Percentiles rank a stretch among this genome's conserved stretches.
phyloP scores from a whole-genome alignment of 2,113 vertebrate species.

The Oxyura jamaicensis region DNA sequence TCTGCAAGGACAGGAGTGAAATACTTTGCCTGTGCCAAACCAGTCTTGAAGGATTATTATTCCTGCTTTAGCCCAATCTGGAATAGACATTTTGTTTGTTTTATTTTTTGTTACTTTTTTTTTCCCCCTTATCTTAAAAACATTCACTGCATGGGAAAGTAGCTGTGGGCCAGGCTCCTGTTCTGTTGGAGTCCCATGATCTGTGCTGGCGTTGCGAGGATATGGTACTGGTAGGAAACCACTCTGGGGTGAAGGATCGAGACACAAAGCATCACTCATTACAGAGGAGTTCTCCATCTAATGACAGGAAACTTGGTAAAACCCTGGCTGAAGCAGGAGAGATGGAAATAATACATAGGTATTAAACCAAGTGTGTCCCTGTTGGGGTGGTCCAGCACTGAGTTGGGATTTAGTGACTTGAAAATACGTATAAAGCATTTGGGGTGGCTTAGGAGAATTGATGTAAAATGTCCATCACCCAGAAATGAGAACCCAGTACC shows the following conservation, averaged over 20 bases:
- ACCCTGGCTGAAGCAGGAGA: not conserved
- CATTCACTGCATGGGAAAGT: not conserved
- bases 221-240: not conserved
- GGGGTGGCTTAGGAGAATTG: not conserved
- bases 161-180: not conserved
- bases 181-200: not conserved
- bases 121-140: not conserved
- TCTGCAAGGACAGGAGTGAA: constrained; percentile 31
- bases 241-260: rapidly evolving
- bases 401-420: not conserved
- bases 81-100: constrained; percentile 25
- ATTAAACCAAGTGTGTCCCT: not conserved
- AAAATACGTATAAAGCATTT: not conserved
- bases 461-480: not conserved
- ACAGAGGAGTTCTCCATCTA: not conserved
- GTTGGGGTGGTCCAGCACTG: not conserved
- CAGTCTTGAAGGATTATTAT: constrained; percentile 48
- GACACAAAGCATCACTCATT: not conserved
- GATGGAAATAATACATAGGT: not conserved
- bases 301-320: not conserved
- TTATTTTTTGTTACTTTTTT: not conserved
- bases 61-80: constrained; percentile 7
- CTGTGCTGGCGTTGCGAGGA: not conserved
- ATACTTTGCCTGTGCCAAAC: constrained; percentile 7
- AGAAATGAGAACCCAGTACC: not conserved